Conservation (phyloP, 2,888 invertebrate genomes). For the Hylaea fasciaria region DNA sequence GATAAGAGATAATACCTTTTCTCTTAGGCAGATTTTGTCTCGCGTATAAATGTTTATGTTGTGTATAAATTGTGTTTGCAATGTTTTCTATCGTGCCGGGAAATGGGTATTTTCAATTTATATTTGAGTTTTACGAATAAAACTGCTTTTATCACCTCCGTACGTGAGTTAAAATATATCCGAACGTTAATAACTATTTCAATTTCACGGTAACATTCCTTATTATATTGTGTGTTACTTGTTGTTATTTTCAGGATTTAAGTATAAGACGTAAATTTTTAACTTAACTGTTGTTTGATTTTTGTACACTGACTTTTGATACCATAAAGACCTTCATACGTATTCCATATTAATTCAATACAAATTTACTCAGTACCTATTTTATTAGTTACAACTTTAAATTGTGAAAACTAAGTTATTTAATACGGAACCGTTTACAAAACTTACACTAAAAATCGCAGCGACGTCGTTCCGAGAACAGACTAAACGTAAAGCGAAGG, state of each 20-base stretch:
- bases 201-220: too few relatives aligned
- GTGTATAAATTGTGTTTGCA: slow-evolving; percentile 18
- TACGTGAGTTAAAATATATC: background rate
- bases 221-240: too few relatives aligned
- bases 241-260: too few relatives aligned
- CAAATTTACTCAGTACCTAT: too few relatives aligned
- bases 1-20: slow-evolving; percentile 37
- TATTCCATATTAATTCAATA: too few relatives aligned
- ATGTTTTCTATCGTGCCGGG: slow-evolving; percentile 6
- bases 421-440: background rate
- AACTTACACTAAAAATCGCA: slow-evolving; percentile 20
- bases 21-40: slow-evolving; percentile 37
- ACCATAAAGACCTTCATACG: too few relatives aligned
- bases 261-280: too few relatives aligned
- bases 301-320: too few relatives aligned
- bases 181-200: too few relatives aligned
- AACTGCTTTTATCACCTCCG: background rate
- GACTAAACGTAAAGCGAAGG: slow-evolving; percentile 68
- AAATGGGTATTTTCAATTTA: slow-evolving; percentile 6
- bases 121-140: background rate
- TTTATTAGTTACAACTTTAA: too few relatives aligned
- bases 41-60: slow-evolving; percentile 32
- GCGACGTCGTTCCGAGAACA: slow-evolving; percentile 49
- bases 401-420: too few relatives aligned
- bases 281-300: too few relatives aligned